Base-by-base conservation (phyloP, 2,888 invertebrate genomes). In the Diloba caeruleocephala region DNA sequence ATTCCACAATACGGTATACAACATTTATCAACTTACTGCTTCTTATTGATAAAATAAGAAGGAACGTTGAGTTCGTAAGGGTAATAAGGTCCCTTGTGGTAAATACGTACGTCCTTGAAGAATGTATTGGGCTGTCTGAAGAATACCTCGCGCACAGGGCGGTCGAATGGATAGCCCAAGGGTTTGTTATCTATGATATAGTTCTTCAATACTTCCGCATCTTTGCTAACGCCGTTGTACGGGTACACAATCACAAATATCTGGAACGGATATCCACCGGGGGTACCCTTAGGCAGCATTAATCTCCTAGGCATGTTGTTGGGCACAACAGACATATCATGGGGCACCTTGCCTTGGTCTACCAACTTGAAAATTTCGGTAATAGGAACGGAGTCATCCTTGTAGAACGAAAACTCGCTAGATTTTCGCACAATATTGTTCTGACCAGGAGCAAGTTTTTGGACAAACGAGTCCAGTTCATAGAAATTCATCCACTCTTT, bases 281-380 rank as follows among this genome's bases (percentile, higher is more conserved):
- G 87, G 70, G 93, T 95, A 78, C 97, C 97, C 79, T 94, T 96
- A 32, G 97, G 97, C 55, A 97, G 84, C 76, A 97, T 87, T 39
- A 96, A 89, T 64, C 96, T 95, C 52, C 94, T 93, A 1, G 97
- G 97, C 89, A 95, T 94, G 43, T 94, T 94, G 61, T 94, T 95
- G 71, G 95, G 92, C 32, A 91, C 85, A 58, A 93, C 90, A 44
- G 89, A 89, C 82, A 93, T 92, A 65, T 95, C 93, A 65, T 89
- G 70, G 9, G 94, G 94, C 74, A 95, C 92, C 61, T 88, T 73
- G 36, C 82, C 81, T 62, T 95, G 94, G n/a, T 91, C 85, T 67
- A 95, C 88, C 37, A 95, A 90, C 53, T 94, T 92, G 82, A 94
- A 94, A 43, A 97, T 86, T 49, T 95, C 92, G 23, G 90, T 88